Evolutionary conservation across 2,797 vertebrate species (phyloP).

Genomic region (Danio jaintianensis): DNA sequence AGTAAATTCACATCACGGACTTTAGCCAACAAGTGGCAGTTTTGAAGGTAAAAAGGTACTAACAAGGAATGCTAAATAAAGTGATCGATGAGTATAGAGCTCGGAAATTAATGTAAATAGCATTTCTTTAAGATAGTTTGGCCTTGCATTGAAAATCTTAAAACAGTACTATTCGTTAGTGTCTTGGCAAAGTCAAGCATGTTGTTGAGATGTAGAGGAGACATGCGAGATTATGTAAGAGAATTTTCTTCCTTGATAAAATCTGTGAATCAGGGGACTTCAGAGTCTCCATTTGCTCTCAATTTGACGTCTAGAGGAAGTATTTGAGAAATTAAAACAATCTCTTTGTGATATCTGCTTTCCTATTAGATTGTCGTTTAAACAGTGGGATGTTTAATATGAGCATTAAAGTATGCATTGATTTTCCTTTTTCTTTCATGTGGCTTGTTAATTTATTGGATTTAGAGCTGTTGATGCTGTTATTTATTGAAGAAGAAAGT

Average conservation of each 20-base stretch:
- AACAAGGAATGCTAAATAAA: no score
- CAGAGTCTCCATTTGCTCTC: not conserved
- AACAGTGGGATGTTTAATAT: not conserved
- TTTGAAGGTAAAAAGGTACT: no score
- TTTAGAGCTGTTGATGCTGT: not conserved
- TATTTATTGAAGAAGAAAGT: not conserved
- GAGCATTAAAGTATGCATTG: not conserved
- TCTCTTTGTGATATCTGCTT: not conserved
- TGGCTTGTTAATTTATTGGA: constrained; percentile 15
- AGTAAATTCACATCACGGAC: no score
- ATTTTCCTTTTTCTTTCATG: constrained; percentile 11
- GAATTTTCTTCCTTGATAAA: not conserved
- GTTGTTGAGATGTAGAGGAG: not conserved
- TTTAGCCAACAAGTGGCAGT: no score
- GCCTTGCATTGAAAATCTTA: not conserved
- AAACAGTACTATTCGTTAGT: not conserved
- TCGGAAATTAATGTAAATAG: not conserved
- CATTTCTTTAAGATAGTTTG: not conserved
- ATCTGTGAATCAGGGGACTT: not conserved
- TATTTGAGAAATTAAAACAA: not conserved
- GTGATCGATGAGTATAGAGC: not conserved
- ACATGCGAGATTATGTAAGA: not conserved
- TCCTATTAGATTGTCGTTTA: not conserved
- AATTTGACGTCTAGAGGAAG: not conserved
- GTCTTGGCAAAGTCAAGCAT: not conserved